These are phyloP conservation scores for Melanostoma scalare DNA, from an alignment of 2,888 invertebrate species.

Conservation along the genomic window DNA sequence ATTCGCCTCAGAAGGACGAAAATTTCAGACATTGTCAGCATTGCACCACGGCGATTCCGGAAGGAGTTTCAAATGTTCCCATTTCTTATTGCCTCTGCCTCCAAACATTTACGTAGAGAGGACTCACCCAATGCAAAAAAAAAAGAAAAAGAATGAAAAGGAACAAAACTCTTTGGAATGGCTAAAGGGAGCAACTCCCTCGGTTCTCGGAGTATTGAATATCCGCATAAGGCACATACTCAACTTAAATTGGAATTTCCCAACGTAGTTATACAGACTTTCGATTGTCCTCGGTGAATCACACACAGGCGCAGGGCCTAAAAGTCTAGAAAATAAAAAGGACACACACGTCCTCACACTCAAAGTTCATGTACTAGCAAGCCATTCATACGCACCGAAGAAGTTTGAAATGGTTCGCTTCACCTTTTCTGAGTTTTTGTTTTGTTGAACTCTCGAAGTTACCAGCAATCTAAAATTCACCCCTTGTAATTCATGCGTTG, in stretches of 20 bases:
- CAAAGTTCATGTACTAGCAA: slow-evolving; percentile 26
- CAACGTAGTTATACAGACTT: slow-evolving; percentile 13
- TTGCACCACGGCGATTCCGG: slow-evolving; percentile 41
- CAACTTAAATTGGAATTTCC: slow-evolving; percentile 49
- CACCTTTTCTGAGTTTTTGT: slow-evolving; percentile 23
- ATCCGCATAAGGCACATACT: slow-evolving; percentile 33
- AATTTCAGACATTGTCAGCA: slow-evolving; percentile 51
- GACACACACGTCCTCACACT: slow-evolving; percentile 21
- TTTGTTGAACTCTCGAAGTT: slow-evolving; percentile 26
- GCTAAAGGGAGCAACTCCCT: neutral
- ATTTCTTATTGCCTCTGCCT: slow-evolving; percentile 32
- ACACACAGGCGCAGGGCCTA: neutral
- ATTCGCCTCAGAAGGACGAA: slow-evolving; percentile 39
- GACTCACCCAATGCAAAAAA: slow-evolving; percentile 30
- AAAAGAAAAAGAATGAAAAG: slow-evolving; percentile 4
- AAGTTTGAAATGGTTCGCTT: slow-evolving; percentile 37
- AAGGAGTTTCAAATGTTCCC: slow-evolving; percentile 39
- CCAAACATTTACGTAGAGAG: neutral
- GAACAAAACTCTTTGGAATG: slow-evolving; percentile 12
- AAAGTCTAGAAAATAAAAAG: slow-evolving; percentile 8
- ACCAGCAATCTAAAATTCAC: slow-evolving; percentile 36
- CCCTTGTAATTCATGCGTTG: slow-evolving; percentile 10
- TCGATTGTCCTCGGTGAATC: slow-evolving; percentile 22
- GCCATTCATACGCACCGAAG: slow-evolving; percentile 17
- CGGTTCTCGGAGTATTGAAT: slow-evolving; percentile 28